Percentiles rank a stretch among this genome's conserved stretches.
Conservation (phyloP, 92 coral and sea anemone genomes). For the Hydrozoanthus gracilis region DNA sequence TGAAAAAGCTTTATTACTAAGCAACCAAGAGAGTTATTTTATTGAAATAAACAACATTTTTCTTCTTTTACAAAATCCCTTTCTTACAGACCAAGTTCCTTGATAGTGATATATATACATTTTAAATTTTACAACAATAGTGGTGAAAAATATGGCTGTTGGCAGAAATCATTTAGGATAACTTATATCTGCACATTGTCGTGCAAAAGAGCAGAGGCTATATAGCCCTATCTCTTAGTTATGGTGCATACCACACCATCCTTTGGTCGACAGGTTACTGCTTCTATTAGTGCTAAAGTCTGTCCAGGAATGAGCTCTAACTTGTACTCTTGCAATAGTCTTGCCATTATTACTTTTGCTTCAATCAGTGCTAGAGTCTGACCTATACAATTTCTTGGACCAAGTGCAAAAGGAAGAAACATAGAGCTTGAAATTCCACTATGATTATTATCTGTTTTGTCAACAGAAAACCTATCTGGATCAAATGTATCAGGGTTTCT, state of each 20-base stretch:
- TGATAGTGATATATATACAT: too few species aligned
- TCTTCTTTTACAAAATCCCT: too few species aligned
- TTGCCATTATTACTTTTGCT: constrained; percentile 86
- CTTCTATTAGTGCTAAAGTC: constrained; percentile 53
- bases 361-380: constrained; percentile 94
- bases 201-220: neutral
- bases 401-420: constrained; percentile 81
- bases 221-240: constrained; percentile 39
- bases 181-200: too few species aligned
- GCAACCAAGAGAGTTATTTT: too few species aligned
- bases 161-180: too few species aligned
- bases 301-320: constrained; percentile 82
- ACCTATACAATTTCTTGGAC: constrained; percentile 93
- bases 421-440: constrained; percentile 53
- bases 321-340: constrained; percentile 79
- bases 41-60: too few species aligned
- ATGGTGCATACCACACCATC: constrained; percentile 83
- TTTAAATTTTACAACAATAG: too few species aligned
- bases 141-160: too few species aligned
- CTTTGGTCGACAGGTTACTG: constrained; percentile 76
- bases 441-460: constrained; percentile 5
- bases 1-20: too few species aligned
- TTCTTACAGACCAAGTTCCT: too few species aligned
- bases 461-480: constrained; percentile 84
- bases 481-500: constrained; percentile 79